Conservation (phyloP, 2,797 vertebrate genomes). For the Brachyrhaphis roseni region DNA sequence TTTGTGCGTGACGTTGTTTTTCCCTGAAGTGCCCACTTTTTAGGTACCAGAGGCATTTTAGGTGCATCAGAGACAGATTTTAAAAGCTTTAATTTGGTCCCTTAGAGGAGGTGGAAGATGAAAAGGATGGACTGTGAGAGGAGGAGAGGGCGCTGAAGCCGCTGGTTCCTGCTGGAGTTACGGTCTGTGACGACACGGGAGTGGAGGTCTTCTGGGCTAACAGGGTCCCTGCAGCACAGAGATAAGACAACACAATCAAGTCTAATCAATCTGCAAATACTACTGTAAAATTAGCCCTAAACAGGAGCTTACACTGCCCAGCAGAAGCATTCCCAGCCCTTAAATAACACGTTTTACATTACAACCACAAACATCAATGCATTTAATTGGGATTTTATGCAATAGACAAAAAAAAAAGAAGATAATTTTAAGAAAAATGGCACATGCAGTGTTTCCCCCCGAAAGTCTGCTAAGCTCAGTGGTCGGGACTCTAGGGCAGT, state of each 20-base stretch:
- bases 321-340: not conserved
- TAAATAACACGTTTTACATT: not conserved
- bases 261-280: not conserved
- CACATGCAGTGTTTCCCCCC: not conserved
- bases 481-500: no score
- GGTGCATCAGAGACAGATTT: slow-evolving; percentile 2
- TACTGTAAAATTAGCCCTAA: not conserved
- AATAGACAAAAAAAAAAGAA: not conserved
- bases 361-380: not conserved
- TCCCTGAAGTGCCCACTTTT: slow-evolving; percentile 35
- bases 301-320: not conserved
- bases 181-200: slow-evolving; percentile 76
- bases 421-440: not conserved
- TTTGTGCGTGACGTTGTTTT: slow-evolving; percentile 34
- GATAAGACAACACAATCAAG: slow-evolving; percentile 5
- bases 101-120: slow-evolving; percentile 89
- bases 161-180: slow-evolving; percentile 82
- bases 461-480: no score
- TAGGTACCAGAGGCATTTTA: slow-evolving; percentile 31
- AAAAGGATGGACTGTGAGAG: slow-evolving; percentile 89
- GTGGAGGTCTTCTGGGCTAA: slow-evolving; percentile 91
- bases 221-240: slow-evolving; percentile 84
- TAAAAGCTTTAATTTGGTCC: slow-evolving; percentile 81
- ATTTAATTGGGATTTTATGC: not conserved
- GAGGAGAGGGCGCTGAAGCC: slow-evolving; percentile 80